Evolutionary conservation across 2,888 invertebrate species (phyloP).

Genomic region (Melipona beecheii): DNA sequence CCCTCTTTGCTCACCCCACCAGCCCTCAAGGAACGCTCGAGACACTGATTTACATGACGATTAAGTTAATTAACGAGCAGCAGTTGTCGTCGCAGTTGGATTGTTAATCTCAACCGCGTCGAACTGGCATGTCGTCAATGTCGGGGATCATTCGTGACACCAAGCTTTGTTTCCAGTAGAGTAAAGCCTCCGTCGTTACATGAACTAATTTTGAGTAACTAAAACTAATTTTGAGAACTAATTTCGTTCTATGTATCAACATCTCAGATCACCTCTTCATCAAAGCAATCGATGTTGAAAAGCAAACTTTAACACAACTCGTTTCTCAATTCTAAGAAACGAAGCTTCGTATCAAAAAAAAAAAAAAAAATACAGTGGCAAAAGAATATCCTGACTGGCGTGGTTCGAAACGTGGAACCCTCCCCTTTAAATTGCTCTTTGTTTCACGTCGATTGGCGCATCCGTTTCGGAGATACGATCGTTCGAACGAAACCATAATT

Average conservation of each 20-base stretch:
- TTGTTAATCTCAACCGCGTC: conserved; percentile 47
- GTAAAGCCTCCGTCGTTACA: too few species aligned
- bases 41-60: conserved; percentile 77
- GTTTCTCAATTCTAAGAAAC: neutral
- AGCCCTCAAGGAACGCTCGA: conserved; percentile 52
- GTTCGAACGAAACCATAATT: neutral
- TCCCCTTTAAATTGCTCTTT: neutral
- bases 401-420: neutral
- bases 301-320: neutral
- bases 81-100: conserved; percentile 17
- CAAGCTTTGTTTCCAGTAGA: too few species aligned
- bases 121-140: conserved; percentile 24
- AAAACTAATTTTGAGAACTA: too few species aligned
- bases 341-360: too few species aligned
- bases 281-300: neutral
- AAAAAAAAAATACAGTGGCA: neutral
- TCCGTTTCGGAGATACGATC: neutral
- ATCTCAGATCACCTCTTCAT: too few species aligned
- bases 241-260: too few species aligned
- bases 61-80: conserved; percentile 62
- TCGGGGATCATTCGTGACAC: conserved; percentile 27
- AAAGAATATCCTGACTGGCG: neutral
- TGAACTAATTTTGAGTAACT: too few species aligned
- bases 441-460: neutral
- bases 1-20: neutral